Conservation (phyloP, 2,113 vertebrate species). For the Desmodus rotundus region DNA sequence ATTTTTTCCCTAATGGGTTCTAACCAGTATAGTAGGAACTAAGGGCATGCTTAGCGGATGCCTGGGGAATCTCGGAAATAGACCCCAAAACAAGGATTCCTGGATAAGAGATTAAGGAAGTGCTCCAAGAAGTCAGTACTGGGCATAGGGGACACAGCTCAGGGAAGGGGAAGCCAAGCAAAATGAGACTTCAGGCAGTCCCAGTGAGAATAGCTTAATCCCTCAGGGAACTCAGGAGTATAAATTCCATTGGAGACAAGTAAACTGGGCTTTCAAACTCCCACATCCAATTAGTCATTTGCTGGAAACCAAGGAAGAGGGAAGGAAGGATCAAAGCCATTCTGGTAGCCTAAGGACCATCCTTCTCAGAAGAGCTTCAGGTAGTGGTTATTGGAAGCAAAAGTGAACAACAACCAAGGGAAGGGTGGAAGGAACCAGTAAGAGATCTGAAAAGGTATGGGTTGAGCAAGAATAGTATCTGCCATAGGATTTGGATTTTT, state of each 20-base stretch:
- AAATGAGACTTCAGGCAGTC: conserved; percentile 2
- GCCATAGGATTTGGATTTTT: not conserved
- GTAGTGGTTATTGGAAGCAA: not conserved
- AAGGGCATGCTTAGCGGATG: not conserved
- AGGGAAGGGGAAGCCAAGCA: not conserved
- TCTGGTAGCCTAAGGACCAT: not conserved
- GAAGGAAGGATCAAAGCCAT: not conserved
- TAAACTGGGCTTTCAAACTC: not conserved
- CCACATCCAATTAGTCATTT: not conserved
- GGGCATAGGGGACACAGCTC: not conserved
- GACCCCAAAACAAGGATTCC: not conserved
- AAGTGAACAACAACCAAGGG: not conserved
- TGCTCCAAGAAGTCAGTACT: not conserved
- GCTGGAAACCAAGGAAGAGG: not conserved
- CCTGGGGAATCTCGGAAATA: not conserved
- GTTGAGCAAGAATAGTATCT: not conserved
- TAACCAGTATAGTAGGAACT: not conserved
- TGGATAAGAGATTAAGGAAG: not conserved
- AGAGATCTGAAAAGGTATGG: not conserved
- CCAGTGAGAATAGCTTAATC: not conserved
- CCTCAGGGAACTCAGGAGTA: not conserved
- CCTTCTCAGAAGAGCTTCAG: not conserved
- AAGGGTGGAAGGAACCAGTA: not conserved
- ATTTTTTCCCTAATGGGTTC: not conserved
- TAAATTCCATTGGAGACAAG: not conserved